These are phyloP conservation scores for Chymomyza costata DNA, from an alignment of 1,140 invertebrate genomes.

Conservation along the genomic window DNA sequence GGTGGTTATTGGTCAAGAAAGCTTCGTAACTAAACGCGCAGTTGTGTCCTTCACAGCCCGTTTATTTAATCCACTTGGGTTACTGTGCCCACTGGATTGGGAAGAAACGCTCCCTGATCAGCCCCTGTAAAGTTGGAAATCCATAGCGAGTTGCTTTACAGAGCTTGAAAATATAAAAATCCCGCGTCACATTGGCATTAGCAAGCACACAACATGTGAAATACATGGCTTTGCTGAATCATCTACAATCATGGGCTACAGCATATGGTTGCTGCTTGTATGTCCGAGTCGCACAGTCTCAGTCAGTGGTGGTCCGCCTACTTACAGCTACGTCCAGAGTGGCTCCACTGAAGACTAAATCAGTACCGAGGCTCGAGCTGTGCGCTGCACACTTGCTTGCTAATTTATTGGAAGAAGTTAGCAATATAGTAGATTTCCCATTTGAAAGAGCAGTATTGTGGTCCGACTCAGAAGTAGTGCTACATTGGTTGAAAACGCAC, in stretches of 20 bases:
- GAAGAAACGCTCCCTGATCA: constrained; percentile 51
- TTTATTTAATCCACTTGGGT: too few relatives aligned
- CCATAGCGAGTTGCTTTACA: not conserved
- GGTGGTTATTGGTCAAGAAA: too few relatives aligned
- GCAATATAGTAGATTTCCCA: constrained; percentile 2
- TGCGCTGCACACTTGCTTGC: constrained; percentile 54
- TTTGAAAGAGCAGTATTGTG: constrained; percentile 7
- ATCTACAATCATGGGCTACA: constrained; percentile 39
- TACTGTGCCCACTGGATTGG: too few relatives aligned
- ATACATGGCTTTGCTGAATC: constrained; percentile 74
- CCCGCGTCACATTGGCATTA: not conserved
- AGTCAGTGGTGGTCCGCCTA: constrained; percentile 31
- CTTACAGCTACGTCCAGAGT: constrained; percentile 71
- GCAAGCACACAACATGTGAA: not conserved
- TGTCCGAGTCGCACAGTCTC: constrained; percentile 29
- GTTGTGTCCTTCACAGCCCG: too few relatives aligned
- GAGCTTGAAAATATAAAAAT: not conserved
- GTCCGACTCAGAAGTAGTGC: constrained; percentile 38
- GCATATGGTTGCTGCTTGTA: constrained; percentile 71
- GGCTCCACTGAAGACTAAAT: too few relatives aligned
- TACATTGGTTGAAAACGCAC: too few relatives aligned
- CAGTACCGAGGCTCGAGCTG: constrained; percentile 69
- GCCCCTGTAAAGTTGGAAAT: constrained; percentile 10
- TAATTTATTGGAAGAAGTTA: constrained; percentile 30
- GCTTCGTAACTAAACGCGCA: too few relatives aligned